Evolutionary conservation across 2,113 vertebrate species (phyloP), one percentile per base, ranked within the genome.

Genomic region (Callipepla squamata): DNA sequence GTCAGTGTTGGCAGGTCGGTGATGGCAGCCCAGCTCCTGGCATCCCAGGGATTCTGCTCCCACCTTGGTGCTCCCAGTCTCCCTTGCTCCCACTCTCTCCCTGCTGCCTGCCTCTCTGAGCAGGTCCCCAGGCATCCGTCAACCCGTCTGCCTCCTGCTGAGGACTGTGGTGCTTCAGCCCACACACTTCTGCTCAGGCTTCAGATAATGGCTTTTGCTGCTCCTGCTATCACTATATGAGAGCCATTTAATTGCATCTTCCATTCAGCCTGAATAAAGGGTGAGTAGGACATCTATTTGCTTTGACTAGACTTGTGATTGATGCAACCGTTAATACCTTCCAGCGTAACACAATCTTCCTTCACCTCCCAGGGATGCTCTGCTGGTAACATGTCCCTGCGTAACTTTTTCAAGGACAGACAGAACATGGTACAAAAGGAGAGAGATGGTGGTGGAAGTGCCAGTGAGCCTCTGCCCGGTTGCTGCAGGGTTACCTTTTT

Each of bases 221-320:
- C 50, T 93, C 58, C 57, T 53, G 58, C 87, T 87, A 1, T 25
- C 40, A 5, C 90, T 85, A 1, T 91, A 89, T 94, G 92, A 91
- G 72, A 80, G 65, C 73, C 82, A 34, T 94, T 88, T 96, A 95
- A 96, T 91, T 95, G 94, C 73, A 78, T 81, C 95, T 90, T 90
- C 92, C 87, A 90, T 94, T 95, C 94, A 81, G 80, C 73, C 92
- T 62, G 87, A 92, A 78, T 84, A 90, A 90, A 93, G 90, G 93
- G 90, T 93, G 90, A 92, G 92, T 6, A 94, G 95, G 87, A 95
- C 92, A 94, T 80, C 91, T 88, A 90, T 94, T 95, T 85, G 69
- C 82, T 95, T 86, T 96, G 94, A 96, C 87, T 90, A 96, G 92
- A 61, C 80, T 92, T 80, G 94, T 95, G 93, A 94, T 95, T 96